These are phyloP conservation scores for Lophius americanus DNA, from an alignment of 2,797 vertebrate genomes.

Conservation along the genomic window DNA sequence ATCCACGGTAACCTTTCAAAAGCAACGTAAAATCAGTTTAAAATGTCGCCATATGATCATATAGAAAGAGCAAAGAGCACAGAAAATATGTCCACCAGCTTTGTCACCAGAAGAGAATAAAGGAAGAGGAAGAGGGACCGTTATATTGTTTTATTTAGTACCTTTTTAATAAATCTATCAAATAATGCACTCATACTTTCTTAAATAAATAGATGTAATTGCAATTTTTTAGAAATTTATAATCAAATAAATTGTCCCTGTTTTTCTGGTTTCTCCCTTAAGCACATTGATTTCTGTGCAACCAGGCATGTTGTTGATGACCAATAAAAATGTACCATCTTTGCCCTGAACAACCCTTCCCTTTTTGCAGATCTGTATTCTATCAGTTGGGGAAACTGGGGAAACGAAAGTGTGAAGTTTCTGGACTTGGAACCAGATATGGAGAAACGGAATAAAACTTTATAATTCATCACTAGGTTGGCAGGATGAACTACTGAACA, in stretches of 20 bases:
- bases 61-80: constrained; percentile 19
- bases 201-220: neutral
- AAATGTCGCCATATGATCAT: constrained; percentile 55
- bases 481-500: constrained; percentile 73
- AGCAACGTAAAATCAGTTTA: constrained; percentile 65
- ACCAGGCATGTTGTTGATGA: neutral
- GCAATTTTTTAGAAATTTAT: no score
- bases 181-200: neutral
- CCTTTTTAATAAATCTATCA: neutral
- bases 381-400: constrained; percentile 45
- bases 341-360: neutral
- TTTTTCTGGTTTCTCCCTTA: neutral
- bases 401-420: constrained; percentile 38
- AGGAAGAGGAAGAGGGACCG: neutral
- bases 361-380: constrained; percentile 22
- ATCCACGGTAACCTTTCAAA: constrained; percentile 74
- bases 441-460: constrained; percentile 70
- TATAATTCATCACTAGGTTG: constrained; percentile 80
- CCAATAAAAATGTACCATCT: constrained; percentile 14
- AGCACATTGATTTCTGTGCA: neutral
- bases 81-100: constrained; percentile 5
- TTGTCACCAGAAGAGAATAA: neutral
- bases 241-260: neutral
- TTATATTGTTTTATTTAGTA: neutral
- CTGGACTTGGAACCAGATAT: constrained; percentile 52